phyloP scores from a whole-genome alignment of 1,140 invertebrate species.

The Zelostemma sp. region DNA sequence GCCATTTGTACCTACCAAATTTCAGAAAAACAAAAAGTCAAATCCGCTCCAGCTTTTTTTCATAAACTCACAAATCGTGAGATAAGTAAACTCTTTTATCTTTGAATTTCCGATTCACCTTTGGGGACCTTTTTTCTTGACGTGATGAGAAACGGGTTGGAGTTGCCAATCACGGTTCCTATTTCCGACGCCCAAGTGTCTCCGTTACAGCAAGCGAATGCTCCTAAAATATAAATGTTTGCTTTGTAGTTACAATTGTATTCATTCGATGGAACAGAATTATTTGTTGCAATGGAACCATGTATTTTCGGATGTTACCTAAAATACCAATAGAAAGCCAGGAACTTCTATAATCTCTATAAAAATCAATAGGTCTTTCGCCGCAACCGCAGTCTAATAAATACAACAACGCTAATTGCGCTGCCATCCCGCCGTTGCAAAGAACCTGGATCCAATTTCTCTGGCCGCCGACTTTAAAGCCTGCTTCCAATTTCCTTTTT shows the following conservation, averaged over 20 bases:
- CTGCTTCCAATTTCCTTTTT: conserved; percentile 82
- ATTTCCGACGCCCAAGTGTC: conserved; percentile 95
- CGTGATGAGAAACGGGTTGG: conserved; percentile 84
- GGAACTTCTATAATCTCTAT: conserved; percentile 80
- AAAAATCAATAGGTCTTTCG: conserved; percentile 86
- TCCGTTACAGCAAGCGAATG: conserved; percentile 86
- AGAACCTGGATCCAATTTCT: conserved; percentile 93
- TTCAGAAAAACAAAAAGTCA: conserved; percentile 10
- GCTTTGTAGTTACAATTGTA: too few species aligned
- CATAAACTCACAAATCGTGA: too few species aligned
- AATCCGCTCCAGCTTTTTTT: too few species aligned
- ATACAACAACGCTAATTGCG: conserved; percentile 83
- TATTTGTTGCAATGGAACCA: too few species aligned
- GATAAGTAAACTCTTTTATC: not conserved
- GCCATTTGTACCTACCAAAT: conserved; percentile 83
- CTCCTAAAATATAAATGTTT: conserved; percentile 68
- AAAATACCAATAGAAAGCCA: conserved; percentile 86
- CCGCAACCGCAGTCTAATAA: conserved; percentile 84
- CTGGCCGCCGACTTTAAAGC: conserved; percentile 89
- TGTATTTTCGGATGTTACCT: too few species aligned
- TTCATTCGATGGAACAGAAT: too few species aligned
- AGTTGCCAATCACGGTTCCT: conserved; percentile 79
- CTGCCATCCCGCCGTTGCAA: conserved; percentile 90
- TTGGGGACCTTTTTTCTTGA: conserved; percentile 80
- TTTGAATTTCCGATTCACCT: conserved; percentile 67